A percentile compares a stretch with the other conserved stretches of the same genome.
phyloP scores from a whole-genome alignment of 1,140 invertebrate species.

The Harlomillsia oculata region DNA sequence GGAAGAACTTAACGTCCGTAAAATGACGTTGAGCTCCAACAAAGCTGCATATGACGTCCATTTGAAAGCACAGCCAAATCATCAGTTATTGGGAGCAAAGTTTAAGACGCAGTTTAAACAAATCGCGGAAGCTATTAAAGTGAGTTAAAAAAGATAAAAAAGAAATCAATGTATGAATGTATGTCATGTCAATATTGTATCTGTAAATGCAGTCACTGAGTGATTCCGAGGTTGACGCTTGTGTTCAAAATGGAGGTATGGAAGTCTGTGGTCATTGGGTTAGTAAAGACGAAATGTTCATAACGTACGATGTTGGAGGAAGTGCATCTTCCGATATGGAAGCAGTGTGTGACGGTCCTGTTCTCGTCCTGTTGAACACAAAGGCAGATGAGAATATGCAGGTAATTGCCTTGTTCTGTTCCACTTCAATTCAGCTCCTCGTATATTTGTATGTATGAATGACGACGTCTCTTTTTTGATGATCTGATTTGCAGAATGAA shows the following conservation, averaged over 20 bases:
- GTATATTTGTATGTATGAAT: background rate
- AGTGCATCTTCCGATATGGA: conserved; percentile 49
- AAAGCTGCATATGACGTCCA: conserved; percentile 88
- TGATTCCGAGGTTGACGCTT: conserved; percentile 68
- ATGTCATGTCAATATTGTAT: background rate
- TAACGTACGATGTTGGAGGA: conserved; percentile 71
- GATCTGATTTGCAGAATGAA: conserved; percentile 53
- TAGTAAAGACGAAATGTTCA: conserved; percentile 65
- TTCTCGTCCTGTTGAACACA: conserved; percentile 44
- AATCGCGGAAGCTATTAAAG: conserved; percentile 70
- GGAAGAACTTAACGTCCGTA: conserved; percentile 88
- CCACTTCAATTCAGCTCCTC: background rate
- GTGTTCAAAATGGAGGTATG: conserved; percentile 61
- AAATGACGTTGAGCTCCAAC: conserved; percentile 77
- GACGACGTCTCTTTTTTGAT: background rate
- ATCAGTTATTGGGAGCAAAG: conserved; percentile 72
- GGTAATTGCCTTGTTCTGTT: conserved; percentile 2
- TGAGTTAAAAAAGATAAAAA: conserved; percentile 21
- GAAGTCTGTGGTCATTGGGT: conserved; percentile 65
- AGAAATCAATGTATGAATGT: background rate
- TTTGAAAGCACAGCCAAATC: conserved; percentile 88
- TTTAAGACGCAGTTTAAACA: conserved; percentile 82
- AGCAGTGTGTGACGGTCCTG: conserved; percentile 40
- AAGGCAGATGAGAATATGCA: conserved; percentile 72
- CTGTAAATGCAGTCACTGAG: conserved; percentile 49